Evolutionary conservation across 2,113 vertebrate species (phyloP).

Genomic region (Hylia prasina): DNA sequence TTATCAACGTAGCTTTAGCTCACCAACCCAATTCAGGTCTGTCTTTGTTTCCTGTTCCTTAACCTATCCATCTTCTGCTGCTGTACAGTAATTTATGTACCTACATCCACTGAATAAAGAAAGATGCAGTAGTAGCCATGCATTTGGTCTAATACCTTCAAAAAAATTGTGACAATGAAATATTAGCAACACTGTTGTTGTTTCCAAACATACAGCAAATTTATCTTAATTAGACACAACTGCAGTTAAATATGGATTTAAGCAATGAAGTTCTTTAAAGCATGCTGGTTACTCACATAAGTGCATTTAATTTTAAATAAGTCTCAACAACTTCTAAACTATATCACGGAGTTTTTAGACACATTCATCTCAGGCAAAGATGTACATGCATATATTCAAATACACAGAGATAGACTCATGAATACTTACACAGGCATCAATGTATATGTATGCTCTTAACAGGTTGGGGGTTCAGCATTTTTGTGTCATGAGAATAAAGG

Average conservation of each 20-base stretch:
- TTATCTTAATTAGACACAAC: slow-evolving; percentile 13
- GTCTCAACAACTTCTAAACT: neutral
- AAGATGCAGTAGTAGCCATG: neutral
- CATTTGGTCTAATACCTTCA: neutral
- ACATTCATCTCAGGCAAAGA: neutral
- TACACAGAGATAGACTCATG: neutral
- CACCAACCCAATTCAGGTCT: slow-evolving; percentile 74
- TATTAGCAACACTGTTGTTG: neutral
- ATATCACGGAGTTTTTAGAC: neutral
- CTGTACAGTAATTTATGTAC: neutral
- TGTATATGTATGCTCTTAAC: neutral
- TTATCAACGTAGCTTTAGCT: slow-evolving; percentile 75
- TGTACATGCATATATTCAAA: neutral
- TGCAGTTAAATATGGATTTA: neutral
- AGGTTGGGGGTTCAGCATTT: neutral
- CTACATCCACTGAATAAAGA: neutral
- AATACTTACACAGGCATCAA: neutral
- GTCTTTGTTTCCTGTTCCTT: slow-evolving; percentile 28
- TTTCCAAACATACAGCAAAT: neutral
- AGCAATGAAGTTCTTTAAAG: neutral
- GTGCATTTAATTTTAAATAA: neutral
- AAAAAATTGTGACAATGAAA: neutral
- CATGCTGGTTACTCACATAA: neutral
- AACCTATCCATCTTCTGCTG: neutral
- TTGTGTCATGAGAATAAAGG: neutral